Conservation (phyloP, 2,888 invertebrate genomes). For the Branchipolynoe longqiensis region DNA sequence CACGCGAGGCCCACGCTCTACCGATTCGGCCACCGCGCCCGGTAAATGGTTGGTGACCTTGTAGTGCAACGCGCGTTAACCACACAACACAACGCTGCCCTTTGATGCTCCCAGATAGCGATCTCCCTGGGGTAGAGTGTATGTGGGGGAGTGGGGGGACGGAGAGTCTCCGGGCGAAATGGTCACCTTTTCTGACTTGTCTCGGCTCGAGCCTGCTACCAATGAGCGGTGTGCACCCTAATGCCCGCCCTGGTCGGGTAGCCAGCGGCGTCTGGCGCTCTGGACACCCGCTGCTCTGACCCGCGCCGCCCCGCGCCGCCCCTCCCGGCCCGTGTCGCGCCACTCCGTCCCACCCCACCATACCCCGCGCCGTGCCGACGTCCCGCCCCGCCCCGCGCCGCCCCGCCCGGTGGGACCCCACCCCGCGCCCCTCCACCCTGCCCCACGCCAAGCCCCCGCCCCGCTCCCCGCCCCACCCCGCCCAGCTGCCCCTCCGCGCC, state of each 20-base stretch:
- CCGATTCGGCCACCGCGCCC: too few relatives aligned
- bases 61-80: too few relatives aligned
- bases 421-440: not conserved
- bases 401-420: not conserved
- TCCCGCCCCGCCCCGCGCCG: not conserved
- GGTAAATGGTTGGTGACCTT: too few relatives aligned
- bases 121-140: too few relatives aligned
- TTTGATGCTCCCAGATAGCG: too few relatives aligned
- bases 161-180: not conserved
- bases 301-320: not conserved
- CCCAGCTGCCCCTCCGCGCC: not conserved
- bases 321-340: not conserved
- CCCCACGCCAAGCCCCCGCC: not conserved
- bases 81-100: too few relatives aligned
- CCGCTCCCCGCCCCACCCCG: not conserved
- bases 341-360: not conserved
- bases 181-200: slow-evolving; percentile 20
- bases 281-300: not conserved
- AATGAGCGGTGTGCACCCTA: not conserved
- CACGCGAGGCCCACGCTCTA: too few relatives aligned
- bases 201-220: not conserved
- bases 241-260: too few relatives aligned
- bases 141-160: too few relatives aligned
- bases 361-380: not conserved
- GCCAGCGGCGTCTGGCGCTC: too few relatives aligned